These are phyloP conservation scores for Zaprionus lineosus DNA, from an alignment of 2,888 invertebrate genomes.

Conservation along the genomic window DNA sequence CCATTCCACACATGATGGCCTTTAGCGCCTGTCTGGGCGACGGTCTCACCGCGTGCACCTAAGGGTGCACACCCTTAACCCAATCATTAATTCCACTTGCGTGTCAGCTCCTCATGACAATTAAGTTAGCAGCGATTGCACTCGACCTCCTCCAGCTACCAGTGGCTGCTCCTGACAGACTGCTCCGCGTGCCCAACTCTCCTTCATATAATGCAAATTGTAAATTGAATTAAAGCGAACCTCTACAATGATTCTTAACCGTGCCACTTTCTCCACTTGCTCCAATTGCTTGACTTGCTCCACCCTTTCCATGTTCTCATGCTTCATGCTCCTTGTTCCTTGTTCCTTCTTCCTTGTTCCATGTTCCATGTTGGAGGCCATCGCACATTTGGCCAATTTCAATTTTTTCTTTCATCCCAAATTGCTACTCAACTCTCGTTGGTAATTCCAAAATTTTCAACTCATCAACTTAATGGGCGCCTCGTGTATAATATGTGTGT, in stretches of 20 bases:
- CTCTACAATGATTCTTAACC: constrained; percentile 40
- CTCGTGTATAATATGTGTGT: constrained; percentile 8
- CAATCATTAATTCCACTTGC: constrained; percentile 21
- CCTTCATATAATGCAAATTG: constrained; percentile 48
- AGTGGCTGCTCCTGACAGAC: not conserved
- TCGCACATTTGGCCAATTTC: constrained; percentile 12
- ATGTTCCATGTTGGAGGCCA: constrained; percentile 10
- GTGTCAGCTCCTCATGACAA: constrained; percentile 53
- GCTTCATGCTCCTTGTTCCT: not conserved
- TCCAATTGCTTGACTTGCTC: constrained; percentile 10
- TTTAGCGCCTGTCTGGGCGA: constrained; percentile 89
- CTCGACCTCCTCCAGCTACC: constrained; percentile 23
- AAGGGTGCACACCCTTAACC: too few species aligned
- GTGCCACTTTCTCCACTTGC: constrained; percentile 34
- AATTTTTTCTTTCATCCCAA: constrained; percentile 3
- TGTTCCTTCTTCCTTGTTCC: too few species aligned
- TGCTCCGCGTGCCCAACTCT: not conserved
- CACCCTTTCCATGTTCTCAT: constrained; percentile 28
- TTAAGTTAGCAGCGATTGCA: constrained; percentile 56
- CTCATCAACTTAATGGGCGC: constrained; percentile 59
- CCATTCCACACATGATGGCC: constrained; percentile 89
- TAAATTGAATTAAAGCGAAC: constrained; percentile 68
- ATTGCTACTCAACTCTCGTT: constrained; percentile 24
- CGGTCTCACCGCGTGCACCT: constrained; percentile 82
- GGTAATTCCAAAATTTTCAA: constrained; percentile 50